These are phyloP conservation scores for Sinopyrophorus schimmeli DNA, from an alignment of 2,888 invertebrate species.

Conservation along the genomic window DNA sequence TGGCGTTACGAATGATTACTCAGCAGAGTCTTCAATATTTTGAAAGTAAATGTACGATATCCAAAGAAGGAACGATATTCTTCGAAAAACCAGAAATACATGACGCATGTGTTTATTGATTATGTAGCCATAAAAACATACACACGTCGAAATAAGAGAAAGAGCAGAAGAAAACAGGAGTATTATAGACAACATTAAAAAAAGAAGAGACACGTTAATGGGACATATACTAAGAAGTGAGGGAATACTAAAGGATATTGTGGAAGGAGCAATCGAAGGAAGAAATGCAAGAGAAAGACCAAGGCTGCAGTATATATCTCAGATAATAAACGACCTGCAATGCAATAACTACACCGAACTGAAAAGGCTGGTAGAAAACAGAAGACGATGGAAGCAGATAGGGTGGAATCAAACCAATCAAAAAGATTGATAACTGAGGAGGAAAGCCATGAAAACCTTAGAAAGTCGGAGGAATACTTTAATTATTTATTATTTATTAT, in stretches of 20 bases:
- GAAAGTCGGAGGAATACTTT: too few relatives aligned
- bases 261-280: not conserved
- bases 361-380: not conserved
- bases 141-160: too few relatives aligned
- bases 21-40: too few relatives aligned
- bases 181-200: too few relatives aligned
- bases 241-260: not conserved
- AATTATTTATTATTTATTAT: too few relatives aligned
- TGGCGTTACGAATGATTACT: too few relatives aligned
- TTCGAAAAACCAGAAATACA: too few relatives aligned
- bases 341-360: constrained; percentile 1
- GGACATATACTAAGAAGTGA: not conserved
- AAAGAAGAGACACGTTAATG: constrained; percentile 4
- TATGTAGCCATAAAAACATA: too few relatives aligned
- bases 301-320: constrained; percentile 1
- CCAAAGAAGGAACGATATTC: too few relatives aligned
- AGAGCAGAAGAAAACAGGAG: too few relatives aligned
- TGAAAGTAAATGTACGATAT: too few relatives aligned
- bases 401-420: constrained; percentile 6
- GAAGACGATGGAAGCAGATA: constrained; percentile 3
- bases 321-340: not conserved
- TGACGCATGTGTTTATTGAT: too few relatives aligned
- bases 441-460: not conserved
- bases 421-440: not conserved
- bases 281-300: not conserved